Conservation (phyloP, 2,113 vertebrate genomes). For the Thalassarche chlororhynchos region DNA sequence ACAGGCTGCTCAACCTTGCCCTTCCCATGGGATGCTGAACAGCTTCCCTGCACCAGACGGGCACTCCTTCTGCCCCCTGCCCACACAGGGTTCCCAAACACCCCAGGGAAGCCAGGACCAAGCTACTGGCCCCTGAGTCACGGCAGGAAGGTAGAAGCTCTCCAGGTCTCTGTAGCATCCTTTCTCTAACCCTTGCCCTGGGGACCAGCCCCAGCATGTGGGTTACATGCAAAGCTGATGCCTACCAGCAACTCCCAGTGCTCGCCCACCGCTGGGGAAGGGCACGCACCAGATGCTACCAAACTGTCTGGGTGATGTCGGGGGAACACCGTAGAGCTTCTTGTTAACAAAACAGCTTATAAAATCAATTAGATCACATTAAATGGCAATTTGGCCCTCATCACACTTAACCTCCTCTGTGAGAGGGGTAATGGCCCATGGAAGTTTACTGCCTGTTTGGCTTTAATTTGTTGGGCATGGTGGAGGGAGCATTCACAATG, state of each 20-base stretch:
- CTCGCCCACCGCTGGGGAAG: not conserved
- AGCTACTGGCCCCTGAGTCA: not conserved
- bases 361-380: conserved; percentile 11
- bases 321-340: not conserved
- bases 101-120: not conserved
- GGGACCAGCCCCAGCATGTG: not conserved
- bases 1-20: not conserved
- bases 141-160: not conserved
- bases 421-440: not conserved
- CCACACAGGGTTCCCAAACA: not conserved
- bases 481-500: not conserved
- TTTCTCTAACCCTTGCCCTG: not conserved
- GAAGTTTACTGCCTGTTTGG: not conserved
- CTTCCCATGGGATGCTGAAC: not conserved
- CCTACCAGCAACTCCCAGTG: not conserved
- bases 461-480: not conserved
- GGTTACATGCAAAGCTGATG: not conserved
- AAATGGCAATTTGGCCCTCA: conserved; percentile 11
- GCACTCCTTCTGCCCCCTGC: not conserved
- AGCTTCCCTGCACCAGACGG: not conserved
- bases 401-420: not conserved
- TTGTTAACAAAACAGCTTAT: not conserved
- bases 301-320: not conserved
- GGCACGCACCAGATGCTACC: not conserved
- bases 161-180: not conserved